Conservation (phyloP, 2,888 invertebrate species). For the Agonopterix heracliana region DNA sequence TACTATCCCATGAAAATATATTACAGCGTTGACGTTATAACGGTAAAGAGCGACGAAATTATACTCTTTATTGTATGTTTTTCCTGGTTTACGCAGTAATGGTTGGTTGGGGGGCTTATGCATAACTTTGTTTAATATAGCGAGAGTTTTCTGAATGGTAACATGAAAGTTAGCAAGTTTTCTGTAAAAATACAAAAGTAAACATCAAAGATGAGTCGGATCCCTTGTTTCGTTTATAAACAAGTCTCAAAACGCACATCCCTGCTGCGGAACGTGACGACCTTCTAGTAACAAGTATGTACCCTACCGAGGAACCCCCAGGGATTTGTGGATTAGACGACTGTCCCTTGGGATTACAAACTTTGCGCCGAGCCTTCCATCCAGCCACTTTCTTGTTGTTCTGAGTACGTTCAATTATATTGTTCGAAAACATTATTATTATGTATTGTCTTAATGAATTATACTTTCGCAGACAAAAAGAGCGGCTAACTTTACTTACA, state of each 20-base stretch:
- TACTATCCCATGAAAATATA: conserved; percentile 31
- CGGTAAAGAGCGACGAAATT: too few species aligned
- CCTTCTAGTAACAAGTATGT: conserved; percentile 21
- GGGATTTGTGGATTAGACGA: conserved; percentile 58
- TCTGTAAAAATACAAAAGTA: too few species aligned
- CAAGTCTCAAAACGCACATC: not conserved
- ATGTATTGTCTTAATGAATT: too few species aligned
- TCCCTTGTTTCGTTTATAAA: not conserved
- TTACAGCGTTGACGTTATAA: conserved; percentile 15
- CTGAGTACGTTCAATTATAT: conserved; percentile 20
- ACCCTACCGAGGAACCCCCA: conserved; percentile 27
- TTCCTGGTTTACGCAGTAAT: too few species aligned
- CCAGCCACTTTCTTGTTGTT: conserved; percentile 36
- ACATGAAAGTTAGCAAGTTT: too few species aligned
- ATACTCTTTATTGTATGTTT: too few species aligned
- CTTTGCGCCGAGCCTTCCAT: conserved; percentile 21
- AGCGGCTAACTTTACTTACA: too few species aligned
- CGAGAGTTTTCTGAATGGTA: too few species aligned
- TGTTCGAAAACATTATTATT: conserved; percentile 1
- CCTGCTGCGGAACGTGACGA: conserved; percentile 14
- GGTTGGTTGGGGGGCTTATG: too few species aligned
- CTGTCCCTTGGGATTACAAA: conserved; percentile 49
- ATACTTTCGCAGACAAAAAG: too few species aligned
- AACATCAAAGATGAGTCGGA: too few species aligned
- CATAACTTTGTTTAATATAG: too few species aligned